Evolutionary conservation across 2,797 vertebrate genomes (phyloP).

Genomic region (Crax fasciolata): DNA sequence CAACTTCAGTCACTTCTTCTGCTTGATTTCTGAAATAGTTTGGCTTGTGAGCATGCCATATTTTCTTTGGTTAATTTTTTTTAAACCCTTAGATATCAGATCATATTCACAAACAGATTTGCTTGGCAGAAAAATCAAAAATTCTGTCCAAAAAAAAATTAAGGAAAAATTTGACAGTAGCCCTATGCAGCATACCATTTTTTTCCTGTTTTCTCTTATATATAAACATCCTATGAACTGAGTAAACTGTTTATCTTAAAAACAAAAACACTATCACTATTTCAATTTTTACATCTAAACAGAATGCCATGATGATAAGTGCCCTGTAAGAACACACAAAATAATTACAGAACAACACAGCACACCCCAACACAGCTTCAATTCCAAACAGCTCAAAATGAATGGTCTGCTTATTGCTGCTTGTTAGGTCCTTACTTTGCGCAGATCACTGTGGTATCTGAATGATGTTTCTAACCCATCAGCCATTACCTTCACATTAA

Average conservation of each 20-base stretch:
- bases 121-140: background rate
- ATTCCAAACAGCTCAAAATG: background rate
- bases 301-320: background rate
- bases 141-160: background rate
- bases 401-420: background rate
- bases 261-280: background rate
- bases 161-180: background rate
- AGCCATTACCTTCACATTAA: background rate
- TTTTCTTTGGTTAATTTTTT: background rate
- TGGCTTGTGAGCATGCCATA: background rate
- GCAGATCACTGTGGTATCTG: background rate
- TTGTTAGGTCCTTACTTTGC: background rate
- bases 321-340: background rate
- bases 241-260: background rate
- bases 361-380: background rate
- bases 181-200: background rate
- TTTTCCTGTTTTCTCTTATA: background rate
- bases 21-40: background rate
- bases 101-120: background rate
- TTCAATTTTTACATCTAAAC: conserved; percentile 31
- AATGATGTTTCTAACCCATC: background rate
- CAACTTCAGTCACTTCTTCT: background rate
- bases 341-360: background rate
- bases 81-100: background rate
- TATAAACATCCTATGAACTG: background rate